phyloP scores from a whole-genome alignment of 1,140 invertebrate genomes.

The Drosophila burlai region DNA sequence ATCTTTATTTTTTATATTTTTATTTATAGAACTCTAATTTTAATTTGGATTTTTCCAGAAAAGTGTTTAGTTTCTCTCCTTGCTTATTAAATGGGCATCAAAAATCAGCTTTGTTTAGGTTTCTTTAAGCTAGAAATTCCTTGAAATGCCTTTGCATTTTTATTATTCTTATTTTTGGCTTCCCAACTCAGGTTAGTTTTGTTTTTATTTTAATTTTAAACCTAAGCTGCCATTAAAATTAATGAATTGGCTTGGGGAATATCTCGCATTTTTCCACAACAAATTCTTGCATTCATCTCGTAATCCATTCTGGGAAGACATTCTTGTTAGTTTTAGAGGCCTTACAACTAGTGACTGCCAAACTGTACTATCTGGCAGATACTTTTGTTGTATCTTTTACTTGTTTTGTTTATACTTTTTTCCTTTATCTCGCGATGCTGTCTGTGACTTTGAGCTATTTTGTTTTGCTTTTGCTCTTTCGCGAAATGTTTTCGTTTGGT shows the following conservation, averaged over 20 bases:
- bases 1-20: background rate
- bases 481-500: constrained; percentile 1
- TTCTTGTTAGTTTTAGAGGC: background rate
- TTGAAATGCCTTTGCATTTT: constrained; percentile 3
- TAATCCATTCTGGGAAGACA: background rate
- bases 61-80: background rate
- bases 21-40: background rate
- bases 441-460: constrained; percentile 35
- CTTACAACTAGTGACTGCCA: constrained; percentile 17
- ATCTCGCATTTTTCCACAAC: background rate
- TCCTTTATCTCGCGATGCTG: constrained; percentile 16
- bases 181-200: background rate
- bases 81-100: background rate
- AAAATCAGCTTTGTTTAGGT: background rate
- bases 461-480: constrained; percentile 20
- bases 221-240: background rate
- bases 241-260: background rate
- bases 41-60: too few species aligned
- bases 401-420: constrained; percentile 1
- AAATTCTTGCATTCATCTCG: background rate
- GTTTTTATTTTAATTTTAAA: background rate
- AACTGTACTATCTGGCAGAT: constrained; percentile 14
- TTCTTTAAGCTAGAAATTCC: constrained; percentile 1
- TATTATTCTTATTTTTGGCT: background rate
- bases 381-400: constrained; percentile 4